phyloP scores from a whole-genome alignment of 2,888 invertebrate genomes.

The Xestia rhomboidea region DNA sequence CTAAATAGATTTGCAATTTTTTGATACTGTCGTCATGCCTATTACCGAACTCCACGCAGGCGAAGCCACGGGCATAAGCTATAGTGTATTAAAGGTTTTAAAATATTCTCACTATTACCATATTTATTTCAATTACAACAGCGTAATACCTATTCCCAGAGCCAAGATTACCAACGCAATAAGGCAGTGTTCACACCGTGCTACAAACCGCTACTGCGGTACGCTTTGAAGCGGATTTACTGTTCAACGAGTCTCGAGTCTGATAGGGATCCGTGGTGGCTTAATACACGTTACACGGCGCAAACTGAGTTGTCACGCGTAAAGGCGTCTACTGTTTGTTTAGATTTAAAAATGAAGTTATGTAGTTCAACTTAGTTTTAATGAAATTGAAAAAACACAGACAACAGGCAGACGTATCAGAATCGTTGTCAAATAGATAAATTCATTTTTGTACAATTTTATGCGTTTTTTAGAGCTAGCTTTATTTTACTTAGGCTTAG shows the following conservation, averaged over 20 bases:
- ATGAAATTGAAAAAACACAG: too few relatives aligned
- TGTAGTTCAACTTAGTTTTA: background rate
- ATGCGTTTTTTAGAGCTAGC: too few relatives aligned
- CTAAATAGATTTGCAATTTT: too few relatives aligned
- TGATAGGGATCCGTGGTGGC: conserved; percentile 33
- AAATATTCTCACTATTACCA: background rate
- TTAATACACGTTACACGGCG: conserved; percentile 16
- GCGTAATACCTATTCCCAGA: background rate
- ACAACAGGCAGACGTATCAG: too few relatives aligned
- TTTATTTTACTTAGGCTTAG: too few relatives aligned
- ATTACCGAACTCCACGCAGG: too few relatives aligned
- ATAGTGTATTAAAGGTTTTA: background rate
- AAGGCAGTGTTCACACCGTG: conserved; percentile 17
- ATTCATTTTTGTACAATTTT: too few relatives aligned
- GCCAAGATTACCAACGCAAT: background rate
- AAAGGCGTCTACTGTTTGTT: background rate
- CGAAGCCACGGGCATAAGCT: too few relatives aligned
- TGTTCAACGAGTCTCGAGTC: conserved; percentile 20
- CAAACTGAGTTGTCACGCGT: conserved; percentile 27
- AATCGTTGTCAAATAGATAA: too few relatives aligned
- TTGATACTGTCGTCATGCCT: too few relatives aligned
- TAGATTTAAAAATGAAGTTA: conserved; percentile 6
- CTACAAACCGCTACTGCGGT: conserved; percentile 29
- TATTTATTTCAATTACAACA: background rate
- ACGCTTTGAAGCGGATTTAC: conserved; percentile 35